Evolutionary conservation across 2,113 vertebrate genomes (phyloP).

Genomic region (Vulpes vulpes): DNA sequence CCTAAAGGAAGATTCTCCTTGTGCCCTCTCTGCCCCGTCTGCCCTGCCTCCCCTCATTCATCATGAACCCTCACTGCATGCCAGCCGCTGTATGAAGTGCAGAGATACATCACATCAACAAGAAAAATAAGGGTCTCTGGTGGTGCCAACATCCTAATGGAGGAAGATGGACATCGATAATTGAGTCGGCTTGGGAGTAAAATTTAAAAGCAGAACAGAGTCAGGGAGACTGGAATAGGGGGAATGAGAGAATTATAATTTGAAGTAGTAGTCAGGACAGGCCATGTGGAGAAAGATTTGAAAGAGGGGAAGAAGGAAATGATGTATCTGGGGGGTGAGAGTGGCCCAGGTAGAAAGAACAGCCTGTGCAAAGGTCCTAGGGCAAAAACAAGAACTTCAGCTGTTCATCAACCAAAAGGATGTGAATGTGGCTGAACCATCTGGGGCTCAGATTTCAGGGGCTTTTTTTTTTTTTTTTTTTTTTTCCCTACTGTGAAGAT

Average conservation of each 20-base stretch:
- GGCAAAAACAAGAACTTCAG: not conserved
- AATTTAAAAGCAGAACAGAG: not conserved
- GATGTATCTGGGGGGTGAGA: not conserved
- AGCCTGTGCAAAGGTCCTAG: not conserved
- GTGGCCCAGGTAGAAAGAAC: not conserved
- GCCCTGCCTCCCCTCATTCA: not conserved
- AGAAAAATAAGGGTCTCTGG: not conserved
- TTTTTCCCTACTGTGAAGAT: not conserved
- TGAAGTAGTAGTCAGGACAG: not conserved
- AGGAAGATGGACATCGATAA: not conserved
- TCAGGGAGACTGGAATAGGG: not conserved
- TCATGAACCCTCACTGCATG: not conserved
- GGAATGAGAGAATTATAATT: not conserved
- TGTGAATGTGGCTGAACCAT: not conserved
- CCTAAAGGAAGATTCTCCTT: not conserved
- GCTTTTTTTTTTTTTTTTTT: too few species aligned
- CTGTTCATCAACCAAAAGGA: not conserved
- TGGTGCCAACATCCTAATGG: not conserved
- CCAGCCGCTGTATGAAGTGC: not conserved
- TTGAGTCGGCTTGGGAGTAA: not conserved
- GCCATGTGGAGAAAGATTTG: not conserved
- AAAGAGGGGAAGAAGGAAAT: not conserved
- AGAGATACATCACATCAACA: not conserved
- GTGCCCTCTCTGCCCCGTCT: not conserved
- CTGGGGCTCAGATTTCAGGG: not conserved